phyloP scores from a whole-genome alignment of 2,113 vertebrate species.

The Pachyramphus minor region DNA sequence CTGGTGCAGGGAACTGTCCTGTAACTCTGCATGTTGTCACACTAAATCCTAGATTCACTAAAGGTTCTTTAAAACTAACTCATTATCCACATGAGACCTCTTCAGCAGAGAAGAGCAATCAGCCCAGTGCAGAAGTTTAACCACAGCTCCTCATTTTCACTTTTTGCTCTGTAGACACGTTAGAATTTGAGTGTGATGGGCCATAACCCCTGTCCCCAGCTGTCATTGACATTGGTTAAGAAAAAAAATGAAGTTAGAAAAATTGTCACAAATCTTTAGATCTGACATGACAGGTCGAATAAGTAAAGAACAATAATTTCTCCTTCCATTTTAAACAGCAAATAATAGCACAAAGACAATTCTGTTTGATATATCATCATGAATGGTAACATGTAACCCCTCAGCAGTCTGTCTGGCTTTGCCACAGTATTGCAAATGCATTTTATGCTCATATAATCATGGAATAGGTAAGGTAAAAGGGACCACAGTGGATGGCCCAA shows the following conservation, averaged over 20 bases:
- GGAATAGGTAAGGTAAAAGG: not conserved
- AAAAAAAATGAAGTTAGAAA: not conserved
- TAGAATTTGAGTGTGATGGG: not conserved
- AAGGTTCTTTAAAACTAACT: not conserved
- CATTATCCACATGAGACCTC: accelerated
- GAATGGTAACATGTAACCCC: not conserved
- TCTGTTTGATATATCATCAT: not conserved
- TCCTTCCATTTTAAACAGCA: not conserved
- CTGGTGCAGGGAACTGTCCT: not conserved
- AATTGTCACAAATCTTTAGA: not conserved
- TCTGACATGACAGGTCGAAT: not conserved
- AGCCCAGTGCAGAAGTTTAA: not conserved
- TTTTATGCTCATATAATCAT: not conserved
- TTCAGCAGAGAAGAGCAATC: not conserved
- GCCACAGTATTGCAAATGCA: not conserved
- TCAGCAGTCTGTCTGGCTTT: not conserved
- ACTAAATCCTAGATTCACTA: not conserved
- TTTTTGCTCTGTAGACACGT: not conserved
- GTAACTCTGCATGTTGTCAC: not conserved
- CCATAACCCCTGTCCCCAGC: not conserved
- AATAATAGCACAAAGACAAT: not conserved
- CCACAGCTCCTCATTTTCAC: not conserved
- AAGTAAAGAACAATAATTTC: not conserved
- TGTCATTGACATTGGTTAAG: not conserved
- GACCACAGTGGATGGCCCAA: not conserved